Evolutionary conservation across 35 echinoderm and acorn worm genomes (phyloP).

Genomic region (Stichopus chloronotus): DNA sequence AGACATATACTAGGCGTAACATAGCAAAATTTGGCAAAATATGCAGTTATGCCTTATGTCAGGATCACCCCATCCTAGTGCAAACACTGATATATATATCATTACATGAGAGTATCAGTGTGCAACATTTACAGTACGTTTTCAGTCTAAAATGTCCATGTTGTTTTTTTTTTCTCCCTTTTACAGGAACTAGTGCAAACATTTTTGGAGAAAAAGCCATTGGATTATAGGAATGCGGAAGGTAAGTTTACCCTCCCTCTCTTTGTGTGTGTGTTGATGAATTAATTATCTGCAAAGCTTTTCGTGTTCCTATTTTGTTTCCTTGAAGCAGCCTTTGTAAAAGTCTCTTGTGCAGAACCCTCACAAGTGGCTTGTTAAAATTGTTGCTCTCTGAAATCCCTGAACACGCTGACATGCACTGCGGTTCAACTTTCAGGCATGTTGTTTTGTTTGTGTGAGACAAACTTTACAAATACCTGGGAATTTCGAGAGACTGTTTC

Average conservation of each 20-base stretch:
- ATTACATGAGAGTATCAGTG: too few species aligned
- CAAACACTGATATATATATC: too few species aligned
- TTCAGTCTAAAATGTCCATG: too few species aligned
- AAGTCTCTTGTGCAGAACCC: not conserved
- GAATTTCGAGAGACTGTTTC: too few species aligned
- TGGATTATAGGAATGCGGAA: not conserved
- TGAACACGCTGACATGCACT: not conserved
- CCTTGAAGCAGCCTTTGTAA: not conserved
- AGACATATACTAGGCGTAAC: too few species aligned
- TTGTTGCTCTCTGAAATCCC: not conserved
- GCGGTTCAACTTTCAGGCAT: too few species aligned
- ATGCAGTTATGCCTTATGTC: too few species aligned
- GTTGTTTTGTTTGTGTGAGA: not conserved
- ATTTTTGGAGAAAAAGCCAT: slow-evolving; percentile 35
- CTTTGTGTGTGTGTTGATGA: not conserved
- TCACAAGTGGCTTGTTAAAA: not conserved
- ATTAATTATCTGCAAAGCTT: not conserved
- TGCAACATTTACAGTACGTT: too few species aligned
- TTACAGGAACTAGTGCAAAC: slow-evolving; percentile 14
- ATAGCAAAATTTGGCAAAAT: too few species aligned
- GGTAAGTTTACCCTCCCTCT: not conserved
- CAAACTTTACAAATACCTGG: too few species aligned
- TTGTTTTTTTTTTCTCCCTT: not conserved
- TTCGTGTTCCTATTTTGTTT: not conserved
- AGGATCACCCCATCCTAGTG: too few species aligned